Evolutionary conservation across 2,888 invertebrate genomes (phyloP), one percentile per base, ranked within the genome.

Genomic region (Patella depressa): DNA sequence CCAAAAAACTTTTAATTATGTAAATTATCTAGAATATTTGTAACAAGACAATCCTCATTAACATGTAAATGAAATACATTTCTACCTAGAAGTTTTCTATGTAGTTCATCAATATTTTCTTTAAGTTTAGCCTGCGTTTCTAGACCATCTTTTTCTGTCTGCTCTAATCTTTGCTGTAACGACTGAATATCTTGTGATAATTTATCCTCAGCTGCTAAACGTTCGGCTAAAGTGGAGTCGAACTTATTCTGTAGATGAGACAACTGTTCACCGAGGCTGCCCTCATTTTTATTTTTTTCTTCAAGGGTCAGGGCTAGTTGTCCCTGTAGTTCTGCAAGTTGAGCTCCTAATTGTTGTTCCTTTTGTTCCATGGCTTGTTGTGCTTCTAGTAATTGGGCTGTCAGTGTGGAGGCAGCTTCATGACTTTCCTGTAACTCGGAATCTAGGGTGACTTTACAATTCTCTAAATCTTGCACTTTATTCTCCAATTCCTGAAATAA

Each of bases 271-370:
- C 75, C 79, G 53, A 87, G 84, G 71, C 81, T 82, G 29, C 82
- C 74, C 78, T 88, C 86, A 5, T 83, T 80, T n/a, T 80, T 79
- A 76, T 86, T 78, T 78, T 87, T 87, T 71, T 87, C 88, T 54
- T 78, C 79, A 57, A 81, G 78, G 57, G 84, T 75, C 78, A 83
- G 81, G 59, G 83, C 83, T 69, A 89, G 78, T 65, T 82, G 82
- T 29, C 80, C 79, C 45, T 83, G 79, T 53, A 85, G 79, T 4
- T 83, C 82, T 0, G 80, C 75, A 54, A 86, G 79, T 76, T 85
- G 93, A 80, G 90, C 91, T 86, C 92, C 93, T 55, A 94, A 89
- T 19, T 74, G 53, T 65, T 73, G 65, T 71, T 78, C 75, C 4
- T 34, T 14, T 55, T 74, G 54, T n/a, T 71, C 59, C 14, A 76